phyloP scores from a whole-genome alignment of 2,888 invertebrate genomes.

The Neria commutata region DNA sequence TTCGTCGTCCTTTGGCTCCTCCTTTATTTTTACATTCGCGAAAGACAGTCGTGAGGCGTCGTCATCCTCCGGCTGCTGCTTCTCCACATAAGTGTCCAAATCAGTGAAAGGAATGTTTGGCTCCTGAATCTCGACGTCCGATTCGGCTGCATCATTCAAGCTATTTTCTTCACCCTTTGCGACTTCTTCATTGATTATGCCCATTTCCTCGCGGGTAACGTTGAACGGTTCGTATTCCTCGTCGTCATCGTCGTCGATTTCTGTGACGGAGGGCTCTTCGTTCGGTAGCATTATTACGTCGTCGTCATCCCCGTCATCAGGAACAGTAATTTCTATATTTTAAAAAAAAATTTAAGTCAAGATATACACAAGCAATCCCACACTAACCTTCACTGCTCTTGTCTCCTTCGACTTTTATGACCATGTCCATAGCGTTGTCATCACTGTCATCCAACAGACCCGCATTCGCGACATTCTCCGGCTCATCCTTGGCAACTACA shows the following conservation, averaged over 20 bases:
- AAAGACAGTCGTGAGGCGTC: constrained; percentile 49
- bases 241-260: constrained; percentile 65
- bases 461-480: constrained; percentile 19
- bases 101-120: constrained; percentile 62
- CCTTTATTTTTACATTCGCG: constrained; percentile 69
- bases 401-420: constrained; percentile 52
- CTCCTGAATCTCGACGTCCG: constrained; percentile 62
- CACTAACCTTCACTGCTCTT: constrained; percentile 39
- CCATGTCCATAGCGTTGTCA: constrained; percentile 55
- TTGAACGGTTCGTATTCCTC: constrained; percentile 60
- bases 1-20: constrained; percentile 74
- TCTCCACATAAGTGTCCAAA: constrained; percentile 59
- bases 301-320: constrained; percentile 65
- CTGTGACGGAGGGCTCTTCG: constrained; percentile 70
- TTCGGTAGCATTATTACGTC: constrained; percentile 73
- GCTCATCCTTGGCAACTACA: constrained; percentile 20
- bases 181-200: constrained; percentile 30
- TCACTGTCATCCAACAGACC: constrained; percentile 41
- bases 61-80: constrained; percentile 41
- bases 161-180: constrained; percentile 20
- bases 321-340: constrained; percentile 17
- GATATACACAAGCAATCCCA: not conserved
- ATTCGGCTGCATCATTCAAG: constrained; percentile 41
- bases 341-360: not conserved
- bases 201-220: constrained; percentile 42